phyloP scores from a whole-genome alignment of 2,113 vertebrate species.

The Salvelinus namaycush region DNA sequence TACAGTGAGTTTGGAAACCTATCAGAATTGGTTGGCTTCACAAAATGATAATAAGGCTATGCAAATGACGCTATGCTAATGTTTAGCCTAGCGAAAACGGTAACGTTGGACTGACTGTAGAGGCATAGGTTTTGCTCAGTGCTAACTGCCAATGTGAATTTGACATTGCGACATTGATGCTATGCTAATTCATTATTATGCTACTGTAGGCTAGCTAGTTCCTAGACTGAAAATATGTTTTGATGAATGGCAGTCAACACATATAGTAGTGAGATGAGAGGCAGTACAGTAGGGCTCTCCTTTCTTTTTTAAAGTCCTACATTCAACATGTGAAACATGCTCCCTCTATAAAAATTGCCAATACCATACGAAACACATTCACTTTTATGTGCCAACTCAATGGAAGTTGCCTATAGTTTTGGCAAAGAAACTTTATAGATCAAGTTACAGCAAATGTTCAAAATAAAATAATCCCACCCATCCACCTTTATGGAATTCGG shows the following conservation, averaged over 20 bases:
- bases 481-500: slow-evolving; percentile 21
- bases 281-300: background rate
- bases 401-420: too few relatives aligned
- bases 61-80: background rate
- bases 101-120: background rate
- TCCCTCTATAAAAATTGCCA: slow-evolving; percentile 8
- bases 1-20: background rate
- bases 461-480: slow-evolving; percentile 45
- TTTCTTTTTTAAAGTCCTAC: background rate
- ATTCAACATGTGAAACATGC: slow-evolving; percentile 2
- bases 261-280: background rate
- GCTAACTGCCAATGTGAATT: slow-evolving; percentile 3
- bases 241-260: background rate
- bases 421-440: slow-evolving; percentile 10
- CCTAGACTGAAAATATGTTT: background rate
- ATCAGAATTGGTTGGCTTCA: slow-evolving; percentile 9
- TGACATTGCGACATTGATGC: slow-evolving; percentile 12
- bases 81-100: background rate
- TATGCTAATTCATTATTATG: slow-evolving; percentile 29
- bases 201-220: background rate
- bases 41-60: background rate
- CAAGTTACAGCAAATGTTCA: slow-evolving; percentile 35
- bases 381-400: too few relatives aligned
- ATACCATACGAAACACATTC: slow-evolving; percentile 47
- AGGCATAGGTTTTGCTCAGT: background rate